These are phyloP conservation scores for Sula dactylatra DNA, from an alignment of 2,113 vertebrate genomes.

Conservation along the genomic window DNA sequence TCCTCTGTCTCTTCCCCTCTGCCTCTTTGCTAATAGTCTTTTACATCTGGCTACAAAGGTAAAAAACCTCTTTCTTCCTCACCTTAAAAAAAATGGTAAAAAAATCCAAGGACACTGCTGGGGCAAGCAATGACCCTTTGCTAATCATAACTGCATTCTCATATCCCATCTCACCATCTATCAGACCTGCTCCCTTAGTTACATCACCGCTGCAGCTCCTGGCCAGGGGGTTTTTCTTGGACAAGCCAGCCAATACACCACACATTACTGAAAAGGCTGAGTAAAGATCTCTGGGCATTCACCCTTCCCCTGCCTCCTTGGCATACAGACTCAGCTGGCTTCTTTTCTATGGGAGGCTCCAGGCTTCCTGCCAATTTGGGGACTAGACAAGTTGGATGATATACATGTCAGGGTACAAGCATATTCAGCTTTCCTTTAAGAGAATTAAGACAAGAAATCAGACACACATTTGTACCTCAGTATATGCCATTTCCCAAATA, in stretches of 20 bases:
- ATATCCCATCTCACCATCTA: background rate
- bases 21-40: background rate
- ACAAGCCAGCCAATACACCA: background rate
- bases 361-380: background rate
- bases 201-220: background rate
- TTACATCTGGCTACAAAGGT: background rate
- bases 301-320: background rate
- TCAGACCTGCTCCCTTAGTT: background rate
- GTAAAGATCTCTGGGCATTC: background rate
- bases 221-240: background rate
- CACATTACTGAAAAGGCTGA: background rate
- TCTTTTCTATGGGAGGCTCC: background rate
- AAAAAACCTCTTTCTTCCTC: background rate
- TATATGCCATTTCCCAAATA: background rate
- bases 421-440: background rate
- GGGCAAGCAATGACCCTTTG: background rate
- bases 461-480: background rate
- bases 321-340: background rate
- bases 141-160: background rate
- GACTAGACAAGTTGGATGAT: background rate
- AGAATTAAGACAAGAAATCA: background rate
- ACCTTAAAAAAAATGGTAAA: background rate
- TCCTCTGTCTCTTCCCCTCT: background rate
- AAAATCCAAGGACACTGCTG: background rate
- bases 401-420: background rate